These are phyloP conservation scores for Leptopilina boulardi DNA, from an alignment of 1,140 invertebrate genomes.

Conservation along the genomic window DNA sequence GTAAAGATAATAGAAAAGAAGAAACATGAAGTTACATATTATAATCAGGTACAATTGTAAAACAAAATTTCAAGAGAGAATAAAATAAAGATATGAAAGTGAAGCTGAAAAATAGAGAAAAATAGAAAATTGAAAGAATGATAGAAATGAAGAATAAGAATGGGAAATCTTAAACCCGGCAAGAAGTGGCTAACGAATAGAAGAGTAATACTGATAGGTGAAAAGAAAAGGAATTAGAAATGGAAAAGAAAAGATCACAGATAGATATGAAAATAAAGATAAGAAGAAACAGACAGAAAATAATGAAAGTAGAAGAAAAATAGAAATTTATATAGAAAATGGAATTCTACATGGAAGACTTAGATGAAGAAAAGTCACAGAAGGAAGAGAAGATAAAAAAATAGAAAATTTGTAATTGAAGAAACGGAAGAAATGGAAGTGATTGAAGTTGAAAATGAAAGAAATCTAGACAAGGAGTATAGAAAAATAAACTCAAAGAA, in stretches of 20 bases:
- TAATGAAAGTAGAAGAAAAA: conserved; percentile 31
- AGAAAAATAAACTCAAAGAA: neutral
- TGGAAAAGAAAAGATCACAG: conserved; percentile 23
- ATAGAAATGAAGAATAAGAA: conserved; percentile 34
- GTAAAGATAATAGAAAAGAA: conserved; percentile 35
- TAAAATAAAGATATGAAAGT: neutral
- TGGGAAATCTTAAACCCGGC: conserved; percentile 34
- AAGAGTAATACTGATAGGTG: conserved; percentile 65
- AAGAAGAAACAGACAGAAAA: conserved; percentile 32
- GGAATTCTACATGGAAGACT: neutral
- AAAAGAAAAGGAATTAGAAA: conserved; percentile 35
- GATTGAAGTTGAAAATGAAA: no score
- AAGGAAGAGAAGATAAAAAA: neutral
- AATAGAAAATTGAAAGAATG: conserved; percentile 23
- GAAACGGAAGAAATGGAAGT: neutral
- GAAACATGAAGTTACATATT: conserved; percentile 28
- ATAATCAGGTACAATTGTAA: conserved; percentile 18
- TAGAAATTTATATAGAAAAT: neutral
- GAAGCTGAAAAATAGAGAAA: neutral
- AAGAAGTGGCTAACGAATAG: conserved; percentile 48
- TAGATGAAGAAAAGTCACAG: neutral
- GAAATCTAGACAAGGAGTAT: no score
- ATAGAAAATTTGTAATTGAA: neutral
- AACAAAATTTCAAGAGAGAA: neutral
- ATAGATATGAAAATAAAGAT: conserved; percentile 22